These are phyloP conservation scores for Trachymyrmex cornetzi DNA, from an alignment of 1,140 invertebrate species.

Conservation along the genomic window DNA sequence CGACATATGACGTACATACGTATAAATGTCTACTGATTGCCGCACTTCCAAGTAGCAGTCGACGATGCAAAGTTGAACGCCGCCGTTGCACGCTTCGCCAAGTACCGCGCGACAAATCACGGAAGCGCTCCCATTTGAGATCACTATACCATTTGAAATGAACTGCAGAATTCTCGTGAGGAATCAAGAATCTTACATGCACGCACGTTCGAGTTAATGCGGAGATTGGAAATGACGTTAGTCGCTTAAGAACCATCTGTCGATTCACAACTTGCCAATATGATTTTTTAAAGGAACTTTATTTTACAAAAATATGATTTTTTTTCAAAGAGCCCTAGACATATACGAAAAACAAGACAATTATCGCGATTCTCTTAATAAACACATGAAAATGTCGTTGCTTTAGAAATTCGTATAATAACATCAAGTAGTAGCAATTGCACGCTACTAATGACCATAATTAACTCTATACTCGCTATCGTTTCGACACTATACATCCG, in stretches of 20 bases:
- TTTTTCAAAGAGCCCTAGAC: not conserved
- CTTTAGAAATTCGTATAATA: constrained; percentile 7
- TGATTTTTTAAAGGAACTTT: not conserved
- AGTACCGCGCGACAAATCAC: constrained; percentile 59
- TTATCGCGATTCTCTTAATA: not conserved
- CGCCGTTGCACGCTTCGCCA: constrained; percentile 51
- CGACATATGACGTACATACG: constrained; percentile 8
- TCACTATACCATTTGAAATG: constrained; percentile 39
- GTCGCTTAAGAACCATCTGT: not conserved
- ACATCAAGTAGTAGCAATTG: not conserved
- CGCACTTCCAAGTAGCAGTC: constrained; percentile 30
- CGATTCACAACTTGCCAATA: not conserved
- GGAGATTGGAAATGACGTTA: constrained; percentile 12
- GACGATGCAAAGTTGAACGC: constrained; percentile 71
- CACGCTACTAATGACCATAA: constrained; percentile 2
- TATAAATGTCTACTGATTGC: constrained; percentile 36
- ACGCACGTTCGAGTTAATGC: constrained; percentile 26
- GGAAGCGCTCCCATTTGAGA: constrained; percentile 34
- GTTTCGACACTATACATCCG: not conserved
- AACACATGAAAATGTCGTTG: not conserved
- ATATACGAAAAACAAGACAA: not conserved
- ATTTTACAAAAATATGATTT: not conserved
- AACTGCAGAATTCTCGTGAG: constrained; percentile 51
- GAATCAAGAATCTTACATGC: constrained; percentile 25
- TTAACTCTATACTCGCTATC: constrained; percentile 4